A percentile compares a stretch with the other conserved stretches of the same genome.
These are phyloP conservation scores for Pelodytes ibericus DNA, from an alignment of 2,797 vertebrate species.

Conservation along the genomic window DNA sequence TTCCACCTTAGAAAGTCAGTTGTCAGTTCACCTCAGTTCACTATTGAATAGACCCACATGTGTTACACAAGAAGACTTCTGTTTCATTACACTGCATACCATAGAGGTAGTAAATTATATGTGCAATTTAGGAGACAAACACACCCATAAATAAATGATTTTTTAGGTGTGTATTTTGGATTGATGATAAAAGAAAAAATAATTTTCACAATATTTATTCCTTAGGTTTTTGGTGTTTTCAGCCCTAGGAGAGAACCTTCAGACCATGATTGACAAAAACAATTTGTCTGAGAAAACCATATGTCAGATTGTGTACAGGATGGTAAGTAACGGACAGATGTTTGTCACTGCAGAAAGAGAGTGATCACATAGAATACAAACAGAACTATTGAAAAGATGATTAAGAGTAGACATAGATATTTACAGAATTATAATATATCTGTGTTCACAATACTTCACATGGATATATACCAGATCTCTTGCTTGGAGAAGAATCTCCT, in stretches of 20 bases:
- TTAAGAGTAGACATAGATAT: too few relatives aligned
- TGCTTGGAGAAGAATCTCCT: too few relatives aligned
- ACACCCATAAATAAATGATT: not conserved
- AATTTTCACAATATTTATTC: constrained; percentile 31
- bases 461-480: too few relatives aligned
- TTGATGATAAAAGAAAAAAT: constrained; percentile 30
- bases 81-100: too few relatives aligned
- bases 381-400: too few relatives aligned
- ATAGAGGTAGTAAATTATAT: not conserved
- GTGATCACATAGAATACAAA: too few relatives aligned
- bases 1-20: too few relatives aligned
- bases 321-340: constrained; percentile 73
- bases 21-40: too few relatives aligned
- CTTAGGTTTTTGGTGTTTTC: constrained; percentile 89
- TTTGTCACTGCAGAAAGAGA: not conserved
- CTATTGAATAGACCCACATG: too few relatives aligned
- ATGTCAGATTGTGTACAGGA: constrained; percentile 80
- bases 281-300: constrained; percentile 73
- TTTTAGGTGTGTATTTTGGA: not conserved
- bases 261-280: constrained; percentile 71
- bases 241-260: constrained; percentile 82
- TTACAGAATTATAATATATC: too few relatives aligned
- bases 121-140: not conserved
- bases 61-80: too few relatives aligned
- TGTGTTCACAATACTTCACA: too few relatives aligned